Evolutionary conservation across 1,140 invertebrate species (phyloP).

Genomic region (Portunus trituberculatus): DNA sequence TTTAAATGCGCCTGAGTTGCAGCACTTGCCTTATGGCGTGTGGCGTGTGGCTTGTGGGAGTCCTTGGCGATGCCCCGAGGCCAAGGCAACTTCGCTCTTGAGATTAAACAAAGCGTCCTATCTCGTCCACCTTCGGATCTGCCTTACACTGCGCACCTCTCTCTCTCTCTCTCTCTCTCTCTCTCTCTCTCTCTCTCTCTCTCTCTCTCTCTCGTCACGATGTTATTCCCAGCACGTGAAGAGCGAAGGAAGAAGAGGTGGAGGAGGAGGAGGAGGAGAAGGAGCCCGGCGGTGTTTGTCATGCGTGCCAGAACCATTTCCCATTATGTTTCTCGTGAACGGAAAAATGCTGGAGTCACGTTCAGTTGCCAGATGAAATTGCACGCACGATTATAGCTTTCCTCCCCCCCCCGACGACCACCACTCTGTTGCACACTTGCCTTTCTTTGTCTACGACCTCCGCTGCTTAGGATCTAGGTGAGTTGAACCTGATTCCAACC

Average conservation of each 20-base stretch:
- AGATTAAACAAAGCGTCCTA: no score
- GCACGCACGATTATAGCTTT: not conserved
- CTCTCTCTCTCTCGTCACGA: no score
- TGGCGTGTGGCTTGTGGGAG: no score
- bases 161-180: no score
- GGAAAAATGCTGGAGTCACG: not conserved
- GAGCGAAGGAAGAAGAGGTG: not conserved
- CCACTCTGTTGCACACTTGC: not conserved
- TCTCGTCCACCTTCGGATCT: no score
- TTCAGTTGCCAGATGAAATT: not conserved
- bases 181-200: no score
- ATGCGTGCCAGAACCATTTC: not conserved
- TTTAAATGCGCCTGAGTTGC: no score
- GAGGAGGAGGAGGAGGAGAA: not conserved
- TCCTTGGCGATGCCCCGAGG: no score
- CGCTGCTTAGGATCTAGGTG: not conserved
- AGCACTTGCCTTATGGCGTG: no score
- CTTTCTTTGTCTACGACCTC: not conserved
- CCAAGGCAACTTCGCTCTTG: no score
- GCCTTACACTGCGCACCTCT: no score
- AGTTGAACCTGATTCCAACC: not conserved
- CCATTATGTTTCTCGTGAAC: slow-evolving; percentile 21
- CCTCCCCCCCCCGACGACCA: not conserved
- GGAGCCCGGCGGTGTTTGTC: not conserved
- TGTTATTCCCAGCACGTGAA: no score